phyloP scores from a whole-genome alignment of 2,113 vertebrate species.

The Hiodon alosoides region DNA sequence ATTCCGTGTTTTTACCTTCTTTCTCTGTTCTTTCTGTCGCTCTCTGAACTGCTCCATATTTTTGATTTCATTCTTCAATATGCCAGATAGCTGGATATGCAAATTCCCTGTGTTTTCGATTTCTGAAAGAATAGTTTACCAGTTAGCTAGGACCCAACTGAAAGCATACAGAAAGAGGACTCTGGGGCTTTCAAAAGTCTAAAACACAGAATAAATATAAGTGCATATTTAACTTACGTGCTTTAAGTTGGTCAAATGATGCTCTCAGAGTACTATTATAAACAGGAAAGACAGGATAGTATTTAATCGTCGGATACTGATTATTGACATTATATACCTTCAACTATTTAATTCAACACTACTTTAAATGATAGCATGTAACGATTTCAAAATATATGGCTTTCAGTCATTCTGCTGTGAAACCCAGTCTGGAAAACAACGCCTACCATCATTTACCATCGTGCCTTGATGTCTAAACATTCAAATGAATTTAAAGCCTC shows the following conservation, averaged over 20 bases:
- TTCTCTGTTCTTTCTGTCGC: conserved; percentile 88
- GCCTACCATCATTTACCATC: no score
- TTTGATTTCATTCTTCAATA: conserved; percentile 80
- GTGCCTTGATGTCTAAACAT: no score
- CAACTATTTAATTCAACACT: no score
- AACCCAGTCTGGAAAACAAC: no score
- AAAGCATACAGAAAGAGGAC: neutral
- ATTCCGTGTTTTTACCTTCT: conserved; percentile 69
- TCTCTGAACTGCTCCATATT: conserved; percentile 87
- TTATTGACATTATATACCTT: conserved; percentile 9
- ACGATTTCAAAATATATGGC: no score
- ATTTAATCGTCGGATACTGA: neutral
- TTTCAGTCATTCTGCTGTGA: no score
- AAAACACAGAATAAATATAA: neutral
- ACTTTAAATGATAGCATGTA: no score
- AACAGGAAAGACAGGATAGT: neutral
- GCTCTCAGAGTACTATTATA: conserved; percentile 74
- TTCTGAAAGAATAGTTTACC: conserved; percentile 59
- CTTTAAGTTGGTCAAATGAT: conserved; percentile 83
- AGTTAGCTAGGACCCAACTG: neutral
- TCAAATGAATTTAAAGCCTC: no score
- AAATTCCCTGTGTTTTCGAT: conserved; percentile 82
- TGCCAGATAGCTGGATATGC: conserved; percentile 77
- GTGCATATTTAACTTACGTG: conserved; percentile 68
- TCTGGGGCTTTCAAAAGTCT: neutral